Evolutionary conservation across 2,888 invertebrate species (phyloP).

Genomic region (Spisula subtruncata): DNA sequence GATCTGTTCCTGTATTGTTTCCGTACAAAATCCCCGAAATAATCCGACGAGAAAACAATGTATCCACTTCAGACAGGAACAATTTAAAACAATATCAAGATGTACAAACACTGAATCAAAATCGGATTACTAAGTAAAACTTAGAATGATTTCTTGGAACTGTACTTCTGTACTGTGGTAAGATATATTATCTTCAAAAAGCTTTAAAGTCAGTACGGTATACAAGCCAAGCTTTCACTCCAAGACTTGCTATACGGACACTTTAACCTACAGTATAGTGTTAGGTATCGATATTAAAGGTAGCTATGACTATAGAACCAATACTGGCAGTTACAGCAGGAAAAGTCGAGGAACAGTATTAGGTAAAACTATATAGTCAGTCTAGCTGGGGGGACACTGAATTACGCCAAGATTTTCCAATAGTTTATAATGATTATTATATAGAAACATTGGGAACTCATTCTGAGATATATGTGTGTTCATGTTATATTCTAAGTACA

Average conservation of each 20-base stretch:
- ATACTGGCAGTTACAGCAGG: neutral
- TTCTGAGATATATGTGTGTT: neutral
- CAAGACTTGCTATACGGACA: neutral
- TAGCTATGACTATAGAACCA: neutral
- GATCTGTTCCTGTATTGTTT: neutral
- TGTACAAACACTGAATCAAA: neutral
- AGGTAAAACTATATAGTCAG: neutral
- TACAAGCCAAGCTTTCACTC: neutral
- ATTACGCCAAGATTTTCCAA: neutral
- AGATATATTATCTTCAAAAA: too few species aligned
- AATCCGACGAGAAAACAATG: neutral
- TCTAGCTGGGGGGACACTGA: neutral
- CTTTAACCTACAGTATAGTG: neutral
- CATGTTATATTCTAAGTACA: slow-evolving; percentile 12
- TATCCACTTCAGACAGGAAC: slow-evolving; percentile 3
- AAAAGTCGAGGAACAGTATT: neutral
- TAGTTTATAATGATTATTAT: slow-evolving; percentile 17
- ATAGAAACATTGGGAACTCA: slow-evolving; percentile 4
- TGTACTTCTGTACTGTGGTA: too few species aligned
- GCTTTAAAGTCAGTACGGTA: too few species aligned
- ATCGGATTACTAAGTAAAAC: too few species aligned
- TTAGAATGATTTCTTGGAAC: too few species aligned
- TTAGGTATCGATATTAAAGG: neutral
- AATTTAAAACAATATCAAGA: neutral
- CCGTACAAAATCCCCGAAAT: slow-evolving; percentile 7